Percentiles rank a stretch among this genome's conserved stretches.
Evolutionary conservation across 92 coral and sea anemone species (phyloP).

Genomic region (Nematostella vectensis): DNA sequence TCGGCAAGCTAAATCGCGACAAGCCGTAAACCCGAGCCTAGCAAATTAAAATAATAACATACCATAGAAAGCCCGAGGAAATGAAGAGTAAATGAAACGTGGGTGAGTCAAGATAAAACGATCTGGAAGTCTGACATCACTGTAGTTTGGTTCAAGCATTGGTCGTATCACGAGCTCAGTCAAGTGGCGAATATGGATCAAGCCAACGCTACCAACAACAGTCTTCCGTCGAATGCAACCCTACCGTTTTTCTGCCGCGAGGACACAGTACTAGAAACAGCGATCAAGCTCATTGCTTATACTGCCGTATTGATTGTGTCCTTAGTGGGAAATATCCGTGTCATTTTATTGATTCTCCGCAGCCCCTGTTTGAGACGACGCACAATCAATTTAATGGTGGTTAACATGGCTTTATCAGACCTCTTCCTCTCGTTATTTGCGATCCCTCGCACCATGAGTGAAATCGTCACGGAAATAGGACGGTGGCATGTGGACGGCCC

Average conservation of each 20-base stretch:
- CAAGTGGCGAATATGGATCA: no score
- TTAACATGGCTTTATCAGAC: conserved; percentile 52
- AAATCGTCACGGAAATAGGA: conserved; percentile 12
- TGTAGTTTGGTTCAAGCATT: no score
- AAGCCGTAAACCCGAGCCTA: no score
- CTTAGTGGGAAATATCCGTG: conserved; percentile 20
- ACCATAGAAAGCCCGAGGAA: no score
- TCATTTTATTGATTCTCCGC: conserved; percentile 18
- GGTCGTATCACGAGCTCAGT: no score
- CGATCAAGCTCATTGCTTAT: conserved; percentile 22
- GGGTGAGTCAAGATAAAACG: background rate
- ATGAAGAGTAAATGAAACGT: no score
- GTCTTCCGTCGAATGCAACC: background rate
- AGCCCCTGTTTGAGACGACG: conserved; percentile 29
- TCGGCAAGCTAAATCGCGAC: no score
- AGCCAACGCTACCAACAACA: no score
- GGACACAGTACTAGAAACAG: background rate
- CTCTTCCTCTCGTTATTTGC: conserved; percentile 29
- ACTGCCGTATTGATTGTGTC: conserved; percentile 26
- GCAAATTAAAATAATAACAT: no score
- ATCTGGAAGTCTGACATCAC: background rate
- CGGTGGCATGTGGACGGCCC: conserved; percentile 24
- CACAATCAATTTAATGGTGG: conserved; percentile 29
- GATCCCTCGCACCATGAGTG: conserved; percentile 30
- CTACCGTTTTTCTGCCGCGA: background rate